These are phyloP conservation scores for Pocillopora grandis DNA, from an alignment of 92 coral and sea anemone genomes.

Conservation along the genomic window DNA sequence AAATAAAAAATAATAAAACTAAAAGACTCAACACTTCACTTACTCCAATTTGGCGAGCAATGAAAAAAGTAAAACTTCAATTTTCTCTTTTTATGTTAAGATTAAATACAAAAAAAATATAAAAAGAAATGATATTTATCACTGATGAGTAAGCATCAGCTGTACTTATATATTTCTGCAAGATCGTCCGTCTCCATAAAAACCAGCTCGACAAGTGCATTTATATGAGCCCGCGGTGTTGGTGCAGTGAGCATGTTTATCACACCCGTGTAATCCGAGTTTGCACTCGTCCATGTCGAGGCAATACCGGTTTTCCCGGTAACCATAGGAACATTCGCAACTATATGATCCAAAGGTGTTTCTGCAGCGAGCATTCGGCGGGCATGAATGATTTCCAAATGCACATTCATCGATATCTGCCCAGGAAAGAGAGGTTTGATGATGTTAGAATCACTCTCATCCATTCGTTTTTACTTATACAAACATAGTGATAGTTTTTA, in stretches of 20 bases:
- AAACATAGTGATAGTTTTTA: no score
- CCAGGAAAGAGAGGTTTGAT: background rate
- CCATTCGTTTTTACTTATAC: no score
- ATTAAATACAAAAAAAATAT: no score
- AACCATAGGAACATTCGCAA: constrained; percentile 29
- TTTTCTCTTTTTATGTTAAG: no score
- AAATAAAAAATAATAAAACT: no score
- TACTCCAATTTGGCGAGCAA: no score
- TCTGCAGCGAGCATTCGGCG: constrained; percentile 10
- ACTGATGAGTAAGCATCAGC: no score
- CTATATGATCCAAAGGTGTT: constrained; percentile 19
- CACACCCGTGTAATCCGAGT: background rate
- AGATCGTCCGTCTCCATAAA: background rate
- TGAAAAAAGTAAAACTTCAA: no score
- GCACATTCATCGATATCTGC: constrained; percentile 31
- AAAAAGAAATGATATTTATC: no score
- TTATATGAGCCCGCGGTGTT: constrained; percentile 29
- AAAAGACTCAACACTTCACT: no score
- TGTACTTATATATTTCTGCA: no score
- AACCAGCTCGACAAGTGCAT: constrained; percentile 10
- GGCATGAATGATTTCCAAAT: constrained; percentile 14
- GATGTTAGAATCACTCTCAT: no score
- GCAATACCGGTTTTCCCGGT: background rate
- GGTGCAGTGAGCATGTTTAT: constrained; percentile 28
- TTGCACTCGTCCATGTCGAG: constrained; percentile 21